Conservation (phyloP, 23 tunicate species). For the Halocynthia aurantium region DNA sequence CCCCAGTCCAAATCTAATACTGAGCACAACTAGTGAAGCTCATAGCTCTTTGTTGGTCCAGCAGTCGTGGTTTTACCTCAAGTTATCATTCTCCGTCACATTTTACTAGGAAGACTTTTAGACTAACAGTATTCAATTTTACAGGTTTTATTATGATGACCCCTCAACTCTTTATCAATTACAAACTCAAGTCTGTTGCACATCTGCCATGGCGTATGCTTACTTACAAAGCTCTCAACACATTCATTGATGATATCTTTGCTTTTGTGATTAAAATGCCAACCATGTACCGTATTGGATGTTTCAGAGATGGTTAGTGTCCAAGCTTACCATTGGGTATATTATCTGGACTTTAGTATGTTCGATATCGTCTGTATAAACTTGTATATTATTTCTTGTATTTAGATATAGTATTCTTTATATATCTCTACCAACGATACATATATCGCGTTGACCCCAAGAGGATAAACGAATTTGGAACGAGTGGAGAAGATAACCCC, state of each 20-base stretch:
- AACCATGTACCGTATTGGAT: slow-evolving; percentile 91
- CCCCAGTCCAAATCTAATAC: no score
- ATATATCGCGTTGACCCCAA: slow-evolving; percentile 74
- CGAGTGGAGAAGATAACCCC: slow-evolving; percentile 45
- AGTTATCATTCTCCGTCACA: not conserved
- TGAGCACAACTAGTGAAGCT: no score
- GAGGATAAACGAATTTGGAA: slow-evolving; percentile 89
- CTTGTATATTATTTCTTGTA: not conserved
- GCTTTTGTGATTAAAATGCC: slow-evolving; percentile 98
- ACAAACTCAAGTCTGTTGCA: slow-evolving; percentile 95
- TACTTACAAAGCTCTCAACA: slow-evolving; percentile 97
- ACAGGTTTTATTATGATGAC: slow-evolving; percentile 96
- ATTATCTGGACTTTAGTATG: no score
- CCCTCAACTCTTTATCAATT: slow-evolving; percentile 94
- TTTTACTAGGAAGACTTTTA: not conserved
- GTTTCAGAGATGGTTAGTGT: slow-evolving; percentile 55
- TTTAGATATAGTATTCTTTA: slow-evolving; percentile 81
- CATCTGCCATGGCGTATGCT: slow-evolving; percentile 99
- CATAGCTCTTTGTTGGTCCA: no score
- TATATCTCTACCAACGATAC: slow-evolving; percentile 89
- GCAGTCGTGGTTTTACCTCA: no score
- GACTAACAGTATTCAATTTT: no score
- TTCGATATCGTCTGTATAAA: no score
- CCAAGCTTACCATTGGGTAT: not conserved
- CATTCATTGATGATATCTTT: slow-evolving; percentile 96